Percentiles rank a stretch among this genome's conserved stretches.
Conservation (phyloP, 2,797 vertebrate species). For the Hemitrygon akajei region DNA sequence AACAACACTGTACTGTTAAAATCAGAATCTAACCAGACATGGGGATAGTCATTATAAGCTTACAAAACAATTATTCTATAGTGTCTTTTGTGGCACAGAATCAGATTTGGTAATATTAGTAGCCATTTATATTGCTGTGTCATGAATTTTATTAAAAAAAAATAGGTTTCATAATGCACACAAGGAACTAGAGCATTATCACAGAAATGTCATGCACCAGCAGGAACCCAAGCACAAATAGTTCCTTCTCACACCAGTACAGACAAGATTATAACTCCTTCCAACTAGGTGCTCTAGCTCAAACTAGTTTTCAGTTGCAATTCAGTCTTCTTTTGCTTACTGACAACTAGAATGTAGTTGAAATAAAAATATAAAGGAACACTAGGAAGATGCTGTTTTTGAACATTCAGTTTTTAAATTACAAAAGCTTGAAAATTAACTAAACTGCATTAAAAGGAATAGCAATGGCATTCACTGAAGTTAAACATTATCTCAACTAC, state of each 20-base stretch:
- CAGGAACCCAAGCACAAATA: not conserved
- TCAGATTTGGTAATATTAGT: not conserved
- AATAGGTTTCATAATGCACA: not conserved
- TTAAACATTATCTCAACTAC: conserved; percentile 17
- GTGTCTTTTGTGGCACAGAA: not conserved
- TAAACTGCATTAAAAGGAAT: not conserved
- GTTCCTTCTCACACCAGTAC: conserved; percentile 6
- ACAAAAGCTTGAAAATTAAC: not conserved
- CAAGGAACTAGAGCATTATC: not conserved
- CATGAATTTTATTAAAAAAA: not conserved
- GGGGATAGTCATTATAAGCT: not conserved
- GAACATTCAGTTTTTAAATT: not conserved
- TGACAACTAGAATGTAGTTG: not conserved
- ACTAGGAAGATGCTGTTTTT: not conserved
- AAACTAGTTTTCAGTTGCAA: conserved; percentile 3
- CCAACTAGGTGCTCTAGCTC: conserved; percentile 1
- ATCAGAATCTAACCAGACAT: not conserved
- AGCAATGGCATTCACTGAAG: not conserved
- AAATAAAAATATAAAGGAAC: conserved; percentile 14
- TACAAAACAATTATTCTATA: not conserved
- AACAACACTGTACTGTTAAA: not conserved
- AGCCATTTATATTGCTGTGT: not conserved
- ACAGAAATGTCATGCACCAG: not conserved
- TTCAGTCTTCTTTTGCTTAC: not conserved
- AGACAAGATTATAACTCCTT: not conserved